phyloP scores from a whole-genome alignment of 2,113 vertebrate species.

The Trochalopteron elliotii region DNA sequence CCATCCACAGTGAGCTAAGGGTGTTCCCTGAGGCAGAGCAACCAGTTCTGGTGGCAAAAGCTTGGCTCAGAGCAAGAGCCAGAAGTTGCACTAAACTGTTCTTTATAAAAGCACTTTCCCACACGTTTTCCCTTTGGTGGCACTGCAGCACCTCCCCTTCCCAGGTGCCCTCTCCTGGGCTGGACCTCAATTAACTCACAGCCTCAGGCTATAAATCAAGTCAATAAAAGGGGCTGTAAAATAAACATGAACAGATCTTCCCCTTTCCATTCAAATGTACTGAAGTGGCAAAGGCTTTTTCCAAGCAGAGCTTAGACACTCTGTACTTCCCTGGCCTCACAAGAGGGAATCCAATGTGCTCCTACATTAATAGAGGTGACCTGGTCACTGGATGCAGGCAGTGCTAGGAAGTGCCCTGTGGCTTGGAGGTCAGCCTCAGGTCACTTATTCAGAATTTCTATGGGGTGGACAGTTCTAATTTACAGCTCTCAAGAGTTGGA shows the following conservation, averaged over 20 bases:
- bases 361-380: conserved; percentile 69
- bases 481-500: not conserved
- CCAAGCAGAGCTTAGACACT: conserved; percentile 53
- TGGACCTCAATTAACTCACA: conserved; percentile 80
- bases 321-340: conserved; percentile 73
- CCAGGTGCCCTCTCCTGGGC: conserved; percentile 73
- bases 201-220: conserved; percentile 84
- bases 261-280: conserved; percentile 80
- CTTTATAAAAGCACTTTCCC: not conserved
- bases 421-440: conserved; percentile 68
- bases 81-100: not conserved
- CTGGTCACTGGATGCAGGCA: conserved; percentile 57
- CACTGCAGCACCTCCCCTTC: conserved; percentile 23
- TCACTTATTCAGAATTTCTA: conserved; percentile 15
- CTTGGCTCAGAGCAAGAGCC: not conserved
- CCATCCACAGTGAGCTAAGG: conserved; percentile 29
- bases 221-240: conserved; percentile 78
- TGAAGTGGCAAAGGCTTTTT: conserved; percentile 73
- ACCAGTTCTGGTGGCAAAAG: not conserved
- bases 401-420: not conserved
- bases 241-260: conserved; percentile 79
- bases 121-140: not conserved
- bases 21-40: not conserved
- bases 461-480: not conserved
- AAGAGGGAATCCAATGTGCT: conserved; percentile 32